A percentile compares a stretch with the other conserved stretches of the same genome.
Evolutionary conservation across 2,888 invertebrate species (phyloP).

Genomic region (Catocala nupta): DNA sequence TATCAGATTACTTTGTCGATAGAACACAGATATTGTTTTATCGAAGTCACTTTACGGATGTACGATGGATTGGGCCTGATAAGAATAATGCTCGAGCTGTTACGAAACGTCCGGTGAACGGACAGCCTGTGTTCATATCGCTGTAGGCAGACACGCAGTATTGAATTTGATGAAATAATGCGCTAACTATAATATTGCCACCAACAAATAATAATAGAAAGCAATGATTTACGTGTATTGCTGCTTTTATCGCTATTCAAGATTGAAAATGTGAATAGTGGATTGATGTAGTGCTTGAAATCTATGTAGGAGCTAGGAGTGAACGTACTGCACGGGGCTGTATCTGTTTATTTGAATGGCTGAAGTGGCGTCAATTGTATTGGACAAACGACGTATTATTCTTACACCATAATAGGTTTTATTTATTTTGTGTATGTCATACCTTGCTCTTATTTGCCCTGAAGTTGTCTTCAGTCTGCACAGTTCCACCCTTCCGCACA

Average conservation of each 20-base stretch:
- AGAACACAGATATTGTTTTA: slow-evolving; percentile 58
- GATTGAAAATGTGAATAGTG: slow-evolving; percentile 53
- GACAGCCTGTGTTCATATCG: slow-evolving; percentile 25
- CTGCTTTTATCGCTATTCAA: slow-evolving; percentile 50
- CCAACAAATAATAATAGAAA: slow-evolving; percentile 56
- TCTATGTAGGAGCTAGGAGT: slow-evolving; percentile 24
- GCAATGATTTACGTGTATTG: slow-evolving; percentile 57
- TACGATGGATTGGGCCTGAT: slow-evolving; percentile 46
- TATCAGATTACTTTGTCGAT: slow-evolving; percentile 46
- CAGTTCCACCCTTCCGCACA: too few species aligned
- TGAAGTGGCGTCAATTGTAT: slow-evolving; percentile 1
- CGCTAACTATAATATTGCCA: slow-evolving; percentile 43
- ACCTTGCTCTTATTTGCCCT: too few species aligned
- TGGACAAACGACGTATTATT: slow-evolving; percentile 4
- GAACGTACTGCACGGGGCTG: background rate
- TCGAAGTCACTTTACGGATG: slow-evolving; percentile 52
- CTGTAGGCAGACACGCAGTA: slow-evolving; percentile 45
- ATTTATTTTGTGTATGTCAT: background rate
- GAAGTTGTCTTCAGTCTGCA: too few species aligned
- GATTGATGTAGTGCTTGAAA: slow-evolving; percentile 54
- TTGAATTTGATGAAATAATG: slow-evolving; percentile 56
- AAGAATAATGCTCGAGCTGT: slow-evolving; percentile 49
- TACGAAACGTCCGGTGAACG: slow-evolving; percentile 60
- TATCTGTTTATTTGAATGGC: background rate
- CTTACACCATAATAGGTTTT: slow-evolving; percentile 3